phyloP scores from a whole-genome alignment of 2,797 vertebrate species.

The Neosilurus hyrtlii region DNA sequence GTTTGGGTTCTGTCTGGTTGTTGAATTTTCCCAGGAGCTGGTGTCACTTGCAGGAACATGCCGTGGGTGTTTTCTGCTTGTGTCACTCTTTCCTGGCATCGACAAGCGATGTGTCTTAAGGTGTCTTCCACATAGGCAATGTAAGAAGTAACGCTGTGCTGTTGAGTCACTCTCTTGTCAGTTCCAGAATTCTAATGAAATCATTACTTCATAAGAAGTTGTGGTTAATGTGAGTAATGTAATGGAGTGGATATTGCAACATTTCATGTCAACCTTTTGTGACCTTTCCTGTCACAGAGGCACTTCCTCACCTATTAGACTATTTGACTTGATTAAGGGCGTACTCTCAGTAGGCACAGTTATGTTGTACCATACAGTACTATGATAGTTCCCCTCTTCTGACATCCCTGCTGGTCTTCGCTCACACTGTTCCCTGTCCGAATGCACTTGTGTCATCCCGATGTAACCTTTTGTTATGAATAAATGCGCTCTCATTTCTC shows the following conservation, averaged over 20 bases:
- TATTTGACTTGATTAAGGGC: background rate
- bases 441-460: no score
- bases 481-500: no score
- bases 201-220: background rate
- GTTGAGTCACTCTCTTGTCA: conserved; percentile 3
- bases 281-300: background rate
- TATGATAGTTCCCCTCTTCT: no score
- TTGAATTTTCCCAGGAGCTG: conserved; percentile 14
- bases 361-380: no score
- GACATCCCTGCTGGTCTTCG: no score
- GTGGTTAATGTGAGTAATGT: background rate
- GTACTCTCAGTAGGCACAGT: no score
- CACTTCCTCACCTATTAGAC: background rate
- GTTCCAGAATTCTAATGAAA: background rate
- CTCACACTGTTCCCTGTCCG: no score
- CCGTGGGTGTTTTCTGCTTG: conserved; percentile 29
- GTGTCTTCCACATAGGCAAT: conserved; percentile 31
- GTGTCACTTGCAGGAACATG: conserved; percentile 52
- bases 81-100: conserved; percentile 25
- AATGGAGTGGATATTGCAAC: background rate
- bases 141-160: conserved; percentile 23
- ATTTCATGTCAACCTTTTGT: background rate
- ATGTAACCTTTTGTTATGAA: no score
- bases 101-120: conserved; percentile 7
- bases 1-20: conserved; percentile 15